phyloP scores from a whole-genome alignment of 2,797 vertebrate genomes.

The Tenualosa thibaudeaui region DNA sequence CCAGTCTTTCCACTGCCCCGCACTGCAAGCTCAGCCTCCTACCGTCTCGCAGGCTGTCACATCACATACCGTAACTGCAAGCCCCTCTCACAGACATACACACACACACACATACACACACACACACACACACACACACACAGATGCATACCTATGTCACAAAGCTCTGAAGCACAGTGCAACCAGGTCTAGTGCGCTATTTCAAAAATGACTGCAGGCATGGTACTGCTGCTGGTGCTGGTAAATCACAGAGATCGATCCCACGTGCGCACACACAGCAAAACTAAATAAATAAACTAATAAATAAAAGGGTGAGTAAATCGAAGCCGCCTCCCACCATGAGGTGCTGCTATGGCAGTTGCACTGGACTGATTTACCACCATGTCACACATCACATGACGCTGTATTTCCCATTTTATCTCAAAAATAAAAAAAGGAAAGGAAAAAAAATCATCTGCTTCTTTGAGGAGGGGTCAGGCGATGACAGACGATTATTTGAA shows the following conservation, averaged over 20 bases:
- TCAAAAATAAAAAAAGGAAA: background rate
- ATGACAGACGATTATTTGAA: slow-evolving; percentile 7
- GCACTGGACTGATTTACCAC: background rate
- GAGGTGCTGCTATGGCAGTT: background rate
- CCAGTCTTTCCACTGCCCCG: slow-evolving; percentile 4
- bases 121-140: background rate
- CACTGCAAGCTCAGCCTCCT: background rate
- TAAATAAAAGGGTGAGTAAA: slow-evolving; percentile 15
- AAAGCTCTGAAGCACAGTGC: background rate
- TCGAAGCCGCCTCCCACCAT: background rate
- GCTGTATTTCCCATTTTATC: background rate
- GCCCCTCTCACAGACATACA: background rate
- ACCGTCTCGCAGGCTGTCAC: background rate
- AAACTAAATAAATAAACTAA: slow-evolving; percentile 18
- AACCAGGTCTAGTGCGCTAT: background rate
- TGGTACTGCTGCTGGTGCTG: background rate
- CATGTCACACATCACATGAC: slow-evolving; percentile 4
- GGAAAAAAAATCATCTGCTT: background rate
- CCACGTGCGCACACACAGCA: background rate
- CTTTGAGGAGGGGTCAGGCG: background rate
- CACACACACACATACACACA: background rate
- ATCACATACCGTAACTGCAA: background rate
- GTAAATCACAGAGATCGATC: slow-evolving; percentile 4
- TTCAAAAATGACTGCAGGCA: background rate
- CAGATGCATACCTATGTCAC: background rate